Conservation (phyloP, 2,888 invertebrate species). For the Megaustenia siamemsis region DNA sequence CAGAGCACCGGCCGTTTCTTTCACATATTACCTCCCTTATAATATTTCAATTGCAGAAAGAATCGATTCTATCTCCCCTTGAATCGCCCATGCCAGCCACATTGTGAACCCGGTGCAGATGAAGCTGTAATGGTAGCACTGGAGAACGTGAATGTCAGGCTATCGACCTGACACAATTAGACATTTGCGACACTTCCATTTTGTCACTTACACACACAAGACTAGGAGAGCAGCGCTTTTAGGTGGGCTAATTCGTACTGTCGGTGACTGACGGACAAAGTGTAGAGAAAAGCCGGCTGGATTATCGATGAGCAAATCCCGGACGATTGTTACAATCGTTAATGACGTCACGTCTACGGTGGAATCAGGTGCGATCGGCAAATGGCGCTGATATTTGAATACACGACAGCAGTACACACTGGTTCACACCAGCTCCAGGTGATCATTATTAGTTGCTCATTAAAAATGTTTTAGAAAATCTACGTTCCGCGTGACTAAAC, state of each 20-base stretch:
- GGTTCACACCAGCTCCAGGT: too few species aligned
- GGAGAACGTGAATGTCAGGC: constrained; percentile 7
- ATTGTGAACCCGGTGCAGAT: constrained; percentile 16
- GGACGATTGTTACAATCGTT: constrained; percentile 4
- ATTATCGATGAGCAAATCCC: constrained; percentile 3
- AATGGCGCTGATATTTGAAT: constrained; percentile 15
- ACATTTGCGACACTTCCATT: constrained; percentile 14
- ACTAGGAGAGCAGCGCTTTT: background rate
- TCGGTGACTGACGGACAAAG: background rate
- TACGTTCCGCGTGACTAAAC: background rate
- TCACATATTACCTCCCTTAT: background rate
- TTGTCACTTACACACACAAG: background rate
- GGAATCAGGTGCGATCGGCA: background rate
- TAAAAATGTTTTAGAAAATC: too few species aligned
- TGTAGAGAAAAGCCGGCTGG: background rate
- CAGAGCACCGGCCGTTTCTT: background rate
- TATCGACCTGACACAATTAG: constrained; percentile 33
- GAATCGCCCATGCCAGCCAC: constrained; percentile 15
- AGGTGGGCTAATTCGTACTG: background rate
- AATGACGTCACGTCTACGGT: background rate
- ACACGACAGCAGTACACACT: constrained; percentile 1
- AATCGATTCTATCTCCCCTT: constrained; percentile 17
- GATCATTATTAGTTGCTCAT: too few species aligned
- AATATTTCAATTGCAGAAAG: constrained; percentile 22
- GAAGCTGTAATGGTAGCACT: constrained; percentile 28